Percentiles rank a stretch among this genome's conserved stretches.
Evolutionary conservation across 2,113 vertebrate genomes (phyloP).

Genomic region (Eurypyga helias): DNA sequence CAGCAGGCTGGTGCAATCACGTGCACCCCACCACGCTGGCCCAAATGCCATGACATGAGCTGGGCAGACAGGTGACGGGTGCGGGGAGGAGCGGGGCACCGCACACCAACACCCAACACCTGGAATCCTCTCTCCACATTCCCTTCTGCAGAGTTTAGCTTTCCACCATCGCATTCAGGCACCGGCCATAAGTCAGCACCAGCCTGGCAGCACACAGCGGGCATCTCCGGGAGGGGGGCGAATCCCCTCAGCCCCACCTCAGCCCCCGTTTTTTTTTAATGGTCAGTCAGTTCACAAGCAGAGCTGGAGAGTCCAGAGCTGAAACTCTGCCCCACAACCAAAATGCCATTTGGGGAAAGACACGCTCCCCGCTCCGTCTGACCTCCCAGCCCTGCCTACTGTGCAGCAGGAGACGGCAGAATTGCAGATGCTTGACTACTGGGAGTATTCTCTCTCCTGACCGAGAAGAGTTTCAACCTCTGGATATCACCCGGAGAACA

Average conservation of each 20-base stretch:
- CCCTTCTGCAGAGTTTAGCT: not conserved
- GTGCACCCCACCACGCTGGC: not conserved
- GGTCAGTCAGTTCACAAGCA: accelerated
- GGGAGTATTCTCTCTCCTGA: not conserved
- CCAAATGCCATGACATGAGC: not conserved
- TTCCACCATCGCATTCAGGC: not conserved
- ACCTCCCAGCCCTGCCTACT: too few species aligned
- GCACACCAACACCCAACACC: not conserved
- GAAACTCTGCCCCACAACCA: not conserved
- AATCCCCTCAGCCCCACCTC: not conserved
- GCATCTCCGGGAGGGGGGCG: accelerated
- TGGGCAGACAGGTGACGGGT: not conserved
- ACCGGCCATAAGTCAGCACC: not conserved
- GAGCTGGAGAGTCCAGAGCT: not conserved
- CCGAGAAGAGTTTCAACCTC: not conserved
- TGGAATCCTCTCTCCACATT: not conserved
- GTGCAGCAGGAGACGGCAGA: accelerated
- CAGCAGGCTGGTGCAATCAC: not conserved
- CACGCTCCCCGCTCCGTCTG: not conserved
- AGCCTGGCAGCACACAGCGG: not conserved
- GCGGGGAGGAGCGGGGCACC: not conserved
- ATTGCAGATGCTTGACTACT: not conserved
- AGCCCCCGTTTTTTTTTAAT: not conserved
- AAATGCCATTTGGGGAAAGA: not conserved
- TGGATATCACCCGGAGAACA: not conserved